These are phyloP conservation scores for Oeneis ivallda DNA, from an alignment of 2,888 invertebrate species.

Conservation along the genomic window DNA sequence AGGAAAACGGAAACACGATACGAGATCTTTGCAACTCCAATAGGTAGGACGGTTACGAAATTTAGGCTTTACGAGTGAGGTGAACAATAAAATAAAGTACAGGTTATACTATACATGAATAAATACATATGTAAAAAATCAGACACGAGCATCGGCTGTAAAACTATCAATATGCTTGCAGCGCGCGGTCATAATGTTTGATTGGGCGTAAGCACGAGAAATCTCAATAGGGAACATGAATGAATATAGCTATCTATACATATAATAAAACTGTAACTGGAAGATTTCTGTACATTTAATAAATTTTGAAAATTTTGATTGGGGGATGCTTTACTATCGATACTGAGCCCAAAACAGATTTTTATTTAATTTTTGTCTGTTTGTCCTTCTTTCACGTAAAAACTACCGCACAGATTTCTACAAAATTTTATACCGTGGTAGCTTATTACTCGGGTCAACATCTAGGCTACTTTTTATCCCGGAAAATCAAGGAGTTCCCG, in stretches of 20 bases:
- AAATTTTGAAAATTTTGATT: too few relatives aligned
- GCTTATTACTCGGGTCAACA: too few relatives aligned
- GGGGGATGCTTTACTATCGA: too few relatives aligned
- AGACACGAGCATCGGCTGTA: slow-evolving; percentile 42
- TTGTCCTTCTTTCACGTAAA: too few relatives aligned
- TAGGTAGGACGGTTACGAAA: slow-evolving; percentile 14
- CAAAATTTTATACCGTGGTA: too few relatives aligned
- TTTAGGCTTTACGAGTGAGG: slow-evolving; percentile 33
- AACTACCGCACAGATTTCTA: too few relatives aligned
- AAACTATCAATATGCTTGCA: slow-evolving; percentile 44
- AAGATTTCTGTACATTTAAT: too few relatives aligned
- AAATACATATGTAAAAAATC: slow-evolving; percentile 39
- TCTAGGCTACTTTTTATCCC: too few relatives aligned
- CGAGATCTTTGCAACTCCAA: slow-evolving; percentile 1
- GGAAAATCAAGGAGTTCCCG: too few relatives aligned
- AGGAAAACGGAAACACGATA: neutral
- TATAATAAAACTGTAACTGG: too few relatives aligned
- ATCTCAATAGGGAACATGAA: slow-evolving; percentile 37
- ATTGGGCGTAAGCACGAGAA: slow-evolving; percentile 43
- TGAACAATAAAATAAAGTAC: slow-evolving; percentile 31
- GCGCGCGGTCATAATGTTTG: slow-evolving; percentile 42
- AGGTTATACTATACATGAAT: slow-evolving; percentile 42
- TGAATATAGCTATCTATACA: slow-evolving; percentile 29
- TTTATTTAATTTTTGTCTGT: too few relatives aligned
- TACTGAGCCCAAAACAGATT: too few relatives aligned